Base-by-base conservation (phyloP, 2,888 invertebrate genomes). In the Acleris sparsana region DNA sequence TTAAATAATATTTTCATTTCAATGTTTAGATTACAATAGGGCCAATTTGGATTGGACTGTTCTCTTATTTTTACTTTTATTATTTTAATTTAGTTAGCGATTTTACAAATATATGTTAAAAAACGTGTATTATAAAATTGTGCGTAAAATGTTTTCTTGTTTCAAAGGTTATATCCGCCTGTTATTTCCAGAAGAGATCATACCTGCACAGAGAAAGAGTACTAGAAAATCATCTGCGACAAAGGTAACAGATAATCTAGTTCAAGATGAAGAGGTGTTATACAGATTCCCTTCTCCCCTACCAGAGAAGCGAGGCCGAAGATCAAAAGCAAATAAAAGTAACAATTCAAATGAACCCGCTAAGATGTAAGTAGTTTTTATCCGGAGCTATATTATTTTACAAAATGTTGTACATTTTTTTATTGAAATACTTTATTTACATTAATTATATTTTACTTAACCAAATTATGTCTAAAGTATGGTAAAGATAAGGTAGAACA, bases 201-300 rank as follows among this genome's bases (percentile, higher is more conserved):
- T 33, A 16, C 7, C 18, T 3, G n/a, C 25, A 25, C 25, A 46
- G 46, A 44, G 44, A n/a, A 25, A 2, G 7, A 20, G 6, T 18
- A 56, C 25, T 17, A 61, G 44, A 17, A 65, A 56, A 52, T 52
- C 65, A 33, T 16, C 52, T 44, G 20, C 43, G 17, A 25, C 43
- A 25, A 56, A 62, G 5, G 25, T 4, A 44, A 13, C 9, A 4
- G 64, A 58, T 49, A 49, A 61, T 17, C 9, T 22, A n/a, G 56
- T 53, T 2, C 67, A 72, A 5, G 72, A 74, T 13, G 53, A 70
- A 2, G 69, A 74, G 16, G 55, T 71, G 16, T 68, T 69, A 29
- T 76, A 78, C 53, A 80, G 76, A 48, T 74, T 79, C 17, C 77
- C 76, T 4, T 75, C 79, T 0, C 72, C 75, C 1, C 59, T 64